These are phyloP conservation scores for Oplegnathus fasciatus DNA, from an alignment of 2,113 vertebrate species.

Conservation along the genomic window DNA sequence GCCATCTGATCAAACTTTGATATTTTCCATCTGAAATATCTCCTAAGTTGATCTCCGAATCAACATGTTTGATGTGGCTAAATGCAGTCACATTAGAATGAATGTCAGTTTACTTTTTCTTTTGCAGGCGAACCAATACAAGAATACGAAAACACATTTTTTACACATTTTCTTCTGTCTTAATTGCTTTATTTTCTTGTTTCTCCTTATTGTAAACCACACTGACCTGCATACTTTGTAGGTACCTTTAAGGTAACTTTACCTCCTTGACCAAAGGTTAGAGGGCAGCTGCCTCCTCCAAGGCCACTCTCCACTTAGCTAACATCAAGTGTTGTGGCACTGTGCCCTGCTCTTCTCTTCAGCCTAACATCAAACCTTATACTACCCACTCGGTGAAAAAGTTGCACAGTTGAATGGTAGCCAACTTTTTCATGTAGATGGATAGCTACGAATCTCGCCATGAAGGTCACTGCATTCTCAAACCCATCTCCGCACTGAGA, in stretches of 20 bases:
- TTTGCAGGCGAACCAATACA: no score
- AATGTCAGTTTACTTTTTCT: not conserved
- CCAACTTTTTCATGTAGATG: slow-evolving; percentile 32
- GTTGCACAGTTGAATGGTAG: slow-evolving; percentile 30
- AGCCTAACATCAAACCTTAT: not conserved
- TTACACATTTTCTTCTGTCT: not conserved
- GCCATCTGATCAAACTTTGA: not conserved
- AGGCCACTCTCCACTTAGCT: slow-evolving; percentile 9
- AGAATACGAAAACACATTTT: not conserved
- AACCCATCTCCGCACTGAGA: slow-evolving; percentile 44
- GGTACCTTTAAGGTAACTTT: no score
- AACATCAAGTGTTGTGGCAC: slow-evolving; percentile 13
- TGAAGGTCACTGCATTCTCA: slow-evolving; percentile 71
- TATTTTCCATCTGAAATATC: not conserved
- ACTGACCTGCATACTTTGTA: not conserved
- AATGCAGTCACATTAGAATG: not conserved
- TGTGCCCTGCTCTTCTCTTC: slow-evolving; percentile 30
- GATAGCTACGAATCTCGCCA: slow-evolving; percentile 38
- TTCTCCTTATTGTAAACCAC: not conserved
- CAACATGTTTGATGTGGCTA: no score
- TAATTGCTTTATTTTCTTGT: not conserved
- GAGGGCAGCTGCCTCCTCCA: not conserved
- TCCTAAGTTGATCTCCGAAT: no score
- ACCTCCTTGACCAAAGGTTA: slow-evolving; percentile 9
- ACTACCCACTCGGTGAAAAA: not conserved